Base-by-base conservation (phyloP, 2,113 vertebrate species). In the Mystacornis crossleyi region DNA sequence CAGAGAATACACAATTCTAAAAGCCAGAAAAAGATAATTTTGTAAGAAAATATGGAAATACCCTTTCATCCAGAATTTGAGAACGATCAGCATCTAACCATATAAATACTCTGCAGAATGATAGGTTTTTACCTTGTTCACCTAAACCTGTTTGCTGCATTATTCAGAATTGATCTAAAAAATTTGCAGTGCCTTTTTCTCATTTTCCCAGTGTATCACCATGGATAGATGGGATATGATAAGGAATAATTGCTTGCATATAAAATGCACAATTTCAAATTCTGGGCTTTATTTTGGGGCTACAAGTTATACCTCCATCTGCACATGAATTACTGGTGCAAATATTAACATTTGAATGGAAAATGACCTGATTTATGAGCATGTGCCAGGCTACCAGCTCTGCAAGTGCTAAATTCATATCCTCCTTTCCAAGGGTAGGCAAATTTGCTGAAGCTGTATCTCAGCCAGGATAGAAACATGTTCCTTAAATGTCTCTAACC, bases 261-360 rank as follows among this genome's bases (percentile, higher is more conserved):
- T 90, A 84, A 75, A 94, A 91, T 53, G 34, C 53, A 87, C 34
- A 28, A 60, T 91, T 97, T 75, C 48, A 60, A 64, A 93, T 75
- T n/a, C 62, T 14, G 10, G 36, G 66, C 70, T 94, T 93, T 97
- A 57, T 90, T 93, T 90, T 81, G 8, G 48, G 84, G 87, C 70
- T 72, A 57, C 78, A 85, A 91, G 88, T 91, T 88, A 71, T 75
- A 90, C 85, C 73, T 96, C 65, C 94, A 94, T 95, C 95, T 96
- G 90, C 74, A 82, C 90, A 87, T 57, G 78, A 96, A 96, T 94
- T 91, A 40, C 78, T 81, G 74, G 78, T 85, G 61, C 85, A 96
- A 94, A 87, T 94, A 95, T 93, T 96, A 93, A 78, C 74, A 95
- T 87, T n/a, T 92, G 83, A 95, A 93, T 89, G 57, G 77, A 73